A percentile compares a stretch with the other conserved stretches of the same genome.
Conservation (phyloP, 2,113 vertebrate species). For the Phalacrocorax aristotelis region DNA sequence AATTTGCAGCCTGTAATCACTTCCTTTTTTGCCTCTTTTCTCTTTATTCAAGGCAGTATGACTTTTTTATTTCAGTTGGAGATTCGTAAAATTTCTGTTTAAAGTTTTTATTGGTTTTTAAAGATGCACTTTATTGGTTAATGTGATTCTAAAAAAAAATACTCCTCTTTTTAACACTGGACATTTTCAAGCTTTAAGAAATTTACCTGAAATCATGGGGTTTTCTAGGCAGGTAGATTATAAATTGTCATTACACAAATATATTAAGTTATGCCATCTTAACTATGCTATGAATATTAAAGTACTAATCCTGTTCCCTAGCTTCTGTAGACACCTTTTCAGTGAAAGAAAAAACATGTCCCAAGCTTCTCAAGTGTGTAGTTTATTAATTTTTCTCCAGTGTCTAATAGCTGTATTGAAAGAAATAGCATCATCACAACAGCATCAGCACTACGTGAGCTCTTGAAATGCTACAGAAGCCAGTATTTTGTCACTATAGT, state of each 20-base stretch:
- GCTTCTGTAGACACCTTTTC: neutral
- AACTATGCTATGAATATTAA: neutral
- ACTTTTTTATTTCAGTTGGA: neutral
- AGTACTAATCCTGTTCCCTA: neutral
- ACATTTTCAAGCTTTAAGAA: neutral
- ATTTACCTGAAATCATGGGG: neutral
- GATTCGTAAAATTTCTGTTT: neutral
- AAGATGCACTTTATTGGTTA: neutral
- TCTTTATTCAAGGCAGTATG: neutral
- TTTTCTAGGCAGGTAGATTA: neutral
- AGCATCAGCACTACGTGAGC: neutral
- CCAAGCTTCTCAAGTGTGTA: neutral
- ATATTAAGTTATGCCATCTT: neutral
- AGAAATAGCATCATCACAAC: neutral
- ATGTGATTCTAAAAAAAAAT: neutral
- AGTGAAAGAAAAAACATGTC: neutral
- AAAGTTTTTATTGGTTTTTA: neutral
- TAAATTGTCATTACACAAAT: neutral
- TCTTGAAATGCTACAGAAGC: neutral
- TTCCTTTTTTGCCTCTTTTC: neutral
- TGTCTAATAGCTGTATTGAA: neutral
- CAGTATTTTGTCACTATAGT: neutral
- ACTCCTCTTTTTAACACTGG: neutral
- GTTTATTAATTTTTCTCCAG: neutral
- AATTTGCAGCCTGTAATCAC: neutral